Conservation (phyloP, 2,888 invertebrate species). For the Zygogramma bicolorata region DNA sequence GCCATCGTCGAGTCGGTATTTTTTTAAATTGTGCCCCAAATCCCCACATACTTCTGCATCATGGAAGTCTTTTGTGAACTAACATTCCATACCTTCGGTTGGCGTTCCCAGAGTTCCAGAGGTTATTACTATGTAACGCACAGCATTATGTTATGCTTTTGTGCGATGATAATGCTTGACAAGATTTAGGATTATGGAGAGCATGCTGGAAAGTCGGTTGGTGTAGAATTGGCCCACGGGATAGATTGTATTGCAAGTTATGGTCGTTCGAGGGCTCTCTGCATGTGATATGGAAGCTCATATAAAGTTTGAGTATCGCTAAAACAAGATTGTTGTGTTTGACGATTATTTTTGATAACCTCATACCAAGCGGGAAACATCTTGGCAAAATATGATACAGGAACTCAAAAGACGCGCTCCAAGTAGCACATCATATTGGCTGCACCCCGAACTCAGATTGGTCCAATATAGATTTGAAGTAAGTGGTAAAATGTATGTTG, state of each 20-base stretch:
- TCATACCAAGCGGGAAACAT: no score
- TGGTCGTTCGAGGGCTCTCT: neutral
- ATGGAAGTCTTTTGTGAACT: conserved; percentile 25
- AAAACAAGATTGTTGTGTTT: no score
- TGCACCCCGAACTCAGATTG: no score
- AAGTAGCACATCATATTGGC: no score
- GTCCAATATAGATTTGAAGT: no score
- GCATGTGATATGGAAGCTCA: no score
- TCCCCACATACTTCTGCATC: conserved; percentile 33
- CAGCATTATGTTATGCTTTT: conserved; percentile 26
- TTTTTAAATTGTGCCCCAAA: conserved; percentile 22
- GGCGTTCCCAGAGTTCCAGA: conserved; percentile 28
- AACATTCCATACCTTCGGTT: conserved; percentile 28
- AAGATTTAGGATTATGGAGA: conserved; percentile 17
- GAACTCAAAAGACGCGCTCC: no score
- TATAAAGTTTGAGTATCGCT: no score
- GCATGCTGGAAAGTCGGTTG: neutral
- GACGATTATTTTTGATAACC: no score
- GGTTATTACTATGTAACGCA: conserved; percentile 21
- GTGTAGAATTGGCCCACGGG: neutral
- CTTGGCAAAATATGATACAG: no score
- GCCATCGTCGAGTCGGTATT: neutral
- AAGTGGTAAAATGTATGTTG: no score
- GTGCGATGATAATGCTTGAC: conserved; percentile 25
- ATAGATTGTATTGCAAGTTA: neutral